phyloP scores from a whole-genome alignment of 2,797 vertebrate species.

The Moxostoma hubbsi region DNA sequence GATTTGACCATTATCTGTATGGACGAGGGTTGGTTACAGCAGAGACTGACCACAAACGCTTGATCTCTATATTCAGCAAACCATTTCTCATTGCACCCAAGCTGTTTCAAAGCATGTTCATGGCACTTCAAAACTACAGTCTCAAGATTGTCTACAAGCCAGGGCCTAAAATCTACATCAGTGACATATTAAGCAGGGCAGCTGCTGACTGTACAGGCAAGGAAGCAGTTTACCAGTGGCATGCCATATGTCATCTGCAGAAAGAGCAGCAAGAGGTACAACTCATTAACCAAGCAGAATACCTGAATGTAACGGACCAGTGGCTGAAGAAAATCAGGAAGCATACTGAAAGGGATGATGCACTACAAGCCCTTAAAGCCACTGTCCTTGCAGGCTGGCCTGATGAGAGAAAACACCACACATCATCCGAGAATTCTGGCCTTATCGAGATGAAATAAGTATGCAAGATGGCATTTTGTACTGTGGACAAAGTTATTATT shows the following conservation, averaged over 20 bases:
- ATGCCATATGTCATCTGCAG: conserved; percentile 19
- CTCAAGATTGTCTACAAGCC: conserved; percentile 30
- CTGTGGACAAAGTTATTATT: conserved; percentile 37
- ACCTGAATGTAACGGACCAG: conserved; percentile 37
- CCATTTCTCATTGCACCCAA: conserved; percentile 16
- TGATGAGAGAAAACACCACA: neutral
- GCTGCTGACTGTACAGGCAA: neutral
- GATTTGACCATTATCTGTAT: conserved; percentile 26
- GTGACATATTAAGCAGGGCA: conserved; percentile 38
- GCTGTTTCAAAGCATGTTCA: conserved; percentile 34
- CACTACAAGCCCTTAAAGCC: conserved; percentile 7
- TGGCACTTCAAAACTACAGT: conserved; percentile 9
- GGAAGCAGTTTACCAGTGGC: neutral
- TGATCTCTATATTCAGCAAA: conserved; percentile 24
- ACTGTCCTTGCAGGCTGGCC: conserved; percentile 6
- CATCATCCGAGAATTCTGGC: conserved; percentile 33
- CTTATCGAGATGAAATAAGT: conserved; percentile 34
- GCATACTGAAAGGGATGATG: conserved; percentile 25
- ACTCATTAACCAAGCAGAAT: conserved; percentile 41
- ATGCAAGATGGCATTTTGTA: conserved; percentile 38
- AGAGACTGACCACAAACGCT: conserved; percentile 40
- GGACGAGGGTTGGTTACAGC: conserved; percentile 17
- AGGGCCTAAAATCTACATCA: conserved; percentile 19
- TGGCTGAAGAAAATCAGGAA: neutral
- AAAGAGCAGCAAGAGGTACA: conserved; percentile 27